These are phyloP conservation scores for Jordanella pulchra DNA, from an alignment of 2,797 vertebrate genomes.

Conservation along the genomic window DNA sequence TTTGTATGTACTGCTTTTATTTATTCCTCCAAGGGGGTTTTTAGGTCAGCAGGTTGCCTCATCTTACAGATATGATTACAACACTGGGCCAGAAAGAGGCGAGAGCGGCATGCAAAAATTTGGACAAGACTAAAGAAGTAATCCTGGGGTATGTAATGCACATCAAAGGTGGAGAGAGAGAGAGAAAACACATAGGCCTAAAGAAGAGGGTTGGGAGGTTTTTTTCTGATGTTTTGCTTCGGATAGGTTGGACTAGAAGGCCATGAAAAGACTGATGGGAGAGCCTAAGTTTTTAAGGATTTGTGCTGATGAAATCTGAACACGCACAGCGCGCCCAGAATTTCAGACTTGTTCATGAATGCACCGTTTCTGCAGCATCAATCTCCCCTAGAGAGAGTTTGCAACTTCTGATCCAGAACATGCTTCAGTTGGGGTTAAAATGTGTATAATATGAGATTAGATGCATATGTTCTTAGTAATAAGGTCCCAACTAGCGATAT, in stretches of 20 bases:
- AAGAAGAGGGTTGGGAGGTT: slow-evolving; percentile 8
- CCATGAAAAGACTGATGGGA: slow-evolving; percentile 7
- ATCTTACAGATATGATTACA: slow-evolving; percentile 36
- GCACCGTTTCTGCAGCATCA: slow-evolving; percentile 20
- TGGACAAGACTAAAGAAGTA: slow-evolving; percentile 18
- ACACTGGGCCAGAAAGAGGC: slow-evolving; percentile 32
- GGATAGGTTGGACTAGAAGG: slow-evolving; percentile 18
- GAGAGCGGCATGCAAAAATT: slow-evolving; percentile 6
- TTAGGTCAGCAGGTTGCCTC: slow-evolving; percentile 39
- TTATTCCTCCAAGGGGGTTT: slow-evolving; percentile 65
- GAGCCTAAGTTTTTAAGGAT: slow-evolving; percentile 25
- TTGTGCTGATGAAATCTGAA: slow-evolving; percentile 18
- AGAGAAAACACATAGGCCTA: slow-evolving; percentile 2
- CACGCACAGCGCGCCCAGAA: slow-evolving; percentile 27
- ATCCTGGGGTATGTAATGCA: slow-evolving; percentile 25
- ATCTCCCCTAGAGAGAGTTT: slow-evolving; percentile 2
- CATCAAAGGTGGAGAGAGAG: slow-evolving; percentile 20
- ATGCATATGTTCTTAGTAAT: slow-evolving; percentile 34
- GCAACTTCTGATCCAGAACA: slow-evolving; percentile 20
- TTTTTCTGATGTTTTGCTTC: slow-evolving; percentile 27
- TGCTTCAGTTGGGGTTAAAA: slow-evolving; percentile 21
- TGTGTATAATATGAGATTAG: slow-evolving; percentile 38
- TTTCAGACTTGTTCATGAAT: slow-evolving; percentile 21
- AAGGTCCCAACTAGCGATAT: slow-evolving; percentile 44
- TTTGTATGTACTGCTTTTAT: slow-evolving; percentile 71